Evolutionary conservation across 2,113 vertebrate genomes (phyloP), one percentile per base, ranked within the genome.

Genomic region (Dicaeum eximium): DNA sequence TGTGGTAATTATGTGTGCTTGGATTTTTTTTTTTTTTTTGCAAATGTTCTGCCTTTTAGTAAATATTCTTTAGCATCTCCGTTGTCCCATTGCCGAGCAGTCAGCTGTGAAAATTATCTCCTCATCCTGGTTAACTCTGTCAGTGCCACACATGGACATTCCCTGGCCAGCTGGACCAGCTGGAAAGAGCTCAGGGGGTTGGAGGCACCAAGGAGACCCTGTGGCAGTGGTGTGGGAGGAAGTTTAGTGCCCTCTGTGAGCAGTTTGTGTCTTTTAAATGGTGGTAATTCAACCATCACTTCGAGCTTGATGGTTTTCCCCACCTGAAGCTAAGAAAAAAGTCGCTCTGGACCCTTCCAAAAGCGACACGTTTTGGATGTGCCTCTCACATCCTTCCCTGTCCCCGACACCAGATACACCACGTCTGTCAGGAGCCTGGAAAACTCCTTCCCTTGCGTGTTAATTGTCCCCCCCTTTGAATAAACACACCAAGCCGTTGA

Each of bases 1-100:
- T 92, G 92, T 66, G 64, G 80, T 95, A 90, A 96, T 97, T 95
- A 95, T 61, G 61, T 80, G 66, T 94, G 80, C 69, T 91, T 86
- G 51, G 38, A 71, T 89, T 57, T 66, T 22, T 13, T 23, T 5
- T 80, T 90, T 84, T 91, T 57, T 35, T n/a, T n/a, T n/a, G n/a
- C 66, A 77, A 94, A 69, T 72, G 69, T 92, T 91, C 50, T 91
- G 70, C 56, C 50, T 97, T 95, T 96, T 88, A 66, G 80, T 70
- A 95, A 96, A 96, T 91, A 86, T 56, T 78, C 79, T 86, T 93
- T 53, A 80, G 88, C 53, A 91, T 82, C 50, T 89, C 70, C 40
- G 31, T 37, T 62, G 56, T n/a, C 73, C 57, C 48, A 31, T 3
- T 66, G 82, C 86, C 61, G 47, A 2, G 2, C 61, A 62, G 31